Conservation (phyloP, 2,797 vertebrate genomes). For the Pangasius krempfi region DNA sequence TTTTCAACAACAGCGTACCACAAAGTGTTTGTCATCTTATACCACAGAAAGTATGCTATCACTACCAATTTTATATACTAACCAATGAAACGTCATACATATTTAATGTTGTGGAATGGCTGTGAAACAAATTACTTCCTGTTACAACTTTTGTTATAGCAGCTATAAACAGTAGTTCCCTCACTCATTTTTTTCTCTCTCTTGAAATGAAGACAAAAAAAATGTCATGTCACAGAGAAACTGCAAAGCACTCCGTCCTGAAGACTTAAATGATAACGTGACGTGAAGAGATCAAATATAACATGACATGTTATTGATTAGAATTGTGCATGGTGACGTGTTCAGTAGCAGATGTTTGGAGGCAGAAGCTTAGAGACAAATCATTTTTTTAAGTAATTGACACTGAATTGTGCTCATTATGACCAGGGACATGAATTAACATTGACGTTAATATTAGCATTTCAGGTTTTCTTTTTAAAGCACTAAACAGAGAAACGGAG, state of each 20-base stretch:
- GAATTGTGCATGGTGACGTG: not conserved
- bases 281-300: not conserved
- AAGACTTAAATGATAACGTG: not conserved
- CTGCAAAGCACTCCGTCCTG: not conserved
- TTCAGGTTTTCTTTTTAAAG: not conserved
- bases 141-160: not conserved
- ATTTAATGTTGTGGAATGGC: not conserved
- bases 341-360: not conserved
- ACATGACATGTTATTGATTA: not conserved
- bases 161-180: not conserved
- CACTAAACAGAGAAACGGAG: not conserved
- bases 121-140: not conserved
- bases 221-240: not conserved
- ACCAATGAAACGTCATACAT: not conserved
- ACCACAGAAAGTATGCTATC: not conserved
- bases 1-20: not conserved
- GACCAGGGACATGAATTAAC: not conserved
- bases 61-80: not conserved
- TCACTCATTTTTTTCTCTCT: not conserved
- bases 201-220: not conserved
- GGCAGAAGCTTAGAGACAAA: not conserved
- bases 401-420: not conserved
- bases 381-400: not conserved
- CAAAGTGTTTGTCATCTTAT: not conserved
- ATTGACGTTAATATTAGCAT: not conserved